A percentile compares a stretch with the other conserved stretches of the same genome.
phyloP scores from a whole-genome alignment of 2,888 invertebrate genomes.

The Andrena minutula region DNA sequence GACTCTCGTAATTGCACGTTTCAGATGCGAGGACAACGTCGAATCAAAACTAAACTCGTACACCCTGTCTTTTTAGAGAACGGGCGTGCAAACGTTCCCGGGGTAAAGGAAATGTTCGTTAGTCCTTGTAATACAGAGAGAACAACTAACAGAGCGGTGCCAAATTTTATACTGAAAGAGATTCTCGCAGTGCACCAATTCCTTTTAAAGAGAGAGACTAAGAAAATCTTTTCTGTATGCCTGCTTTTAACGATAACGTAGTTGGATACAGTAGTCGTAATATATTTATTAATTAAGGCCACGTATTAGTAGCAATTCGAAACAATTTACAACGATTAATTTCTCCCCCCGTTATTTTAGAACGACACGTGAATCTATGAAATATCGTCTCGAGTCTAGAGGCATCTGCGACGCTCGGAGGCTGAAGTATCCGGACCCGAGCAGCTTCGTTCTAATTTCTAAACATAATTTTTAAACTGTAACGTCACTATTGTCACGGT shows the following conservation, averaged over 20 bases:
- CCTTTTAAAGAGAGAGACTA: constrained; percentile 51
- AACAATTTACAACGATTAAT: constrained; percentile 58
- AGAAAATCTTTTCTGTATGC: constrained; percentile 53
- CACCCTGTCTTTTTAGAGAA: constrained; percentile 33
- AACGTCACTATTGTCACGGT: constrained; percentile 17
- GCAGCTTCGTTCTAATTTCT: constrained; percentile 34
- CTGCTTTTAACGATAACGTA: constrained; percentile 56
- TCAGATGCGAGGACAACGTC: constrained; percentile 35
- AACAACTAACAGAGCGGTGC: constrained; percentile 62
- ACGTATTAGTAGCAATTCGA: constrained; percentile 49
- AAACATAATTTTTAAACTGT: constrained; percentile 40
- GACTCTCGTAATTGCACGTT: constrained; percentile 39
- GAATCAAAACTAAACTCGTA: constrained; percentile 58
- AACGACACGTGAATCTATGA: constrained; percentile 33
- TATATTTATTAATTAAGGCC: constrained; percentile 62
- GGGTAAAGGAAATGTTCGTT: constrained; percentile 18
- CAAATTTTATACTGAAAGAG: constrained; percentile 72
- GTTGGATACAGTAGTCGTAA: constrained; percentile 52
- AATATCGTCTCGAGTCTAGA: constrained; percentile 60
- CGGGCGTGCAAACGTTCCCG: too few relatives aligned
- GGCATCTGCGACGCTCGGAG: constrained; percentile 3
- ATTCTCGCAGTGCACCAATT: constrained; percentile 57
- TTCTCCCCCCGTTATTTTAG: constrained; percentile 51
- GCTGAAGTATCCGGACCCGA: constrained; percentile 1
- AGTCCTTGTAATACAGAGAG: constrained; percentile 26